Conservation (phyloP, 2,797 vertebrate species). For the Phrynocephalus forsythii region DNA sequence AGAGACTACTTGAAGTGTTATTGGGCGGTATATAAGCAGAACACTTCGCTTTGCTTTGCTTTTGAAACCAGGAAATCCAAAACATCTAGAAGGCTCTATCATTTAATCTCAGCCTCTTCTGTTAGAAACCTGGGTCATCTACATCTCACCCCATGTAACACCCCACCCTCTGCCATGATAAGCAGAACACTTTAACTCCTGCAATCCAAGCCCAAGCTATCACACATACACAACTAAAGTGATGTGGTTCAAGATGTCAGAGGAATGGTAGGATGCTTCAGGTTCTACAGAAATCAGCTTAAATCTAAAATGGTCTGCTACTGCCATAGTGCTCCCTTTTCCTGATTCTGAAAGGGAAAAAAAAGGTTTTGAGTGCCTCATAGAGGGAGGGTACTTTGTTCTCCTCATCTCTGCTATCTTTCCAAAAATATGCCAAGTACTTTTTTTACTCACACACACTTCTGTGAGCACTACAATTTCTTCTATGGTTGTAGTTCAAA, state of each 20-base stretch:
- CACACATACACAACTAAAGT: not conserved
- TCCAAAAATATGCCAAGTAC: no score
- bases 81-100: not conserved
- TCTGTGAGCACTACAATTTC: no score
- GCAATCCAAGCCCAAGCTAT: not conserved
- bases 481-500: no score
- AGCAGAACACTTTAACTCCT: not conserved
- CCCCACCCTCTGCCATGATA: not conserved
- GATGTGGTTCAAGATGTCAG: not conserved
- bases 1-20: no score
- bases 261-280: not conserved
- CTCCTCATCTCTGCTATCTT: no score
- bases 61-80: not conserved
- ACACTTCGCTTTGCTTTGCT: no score
- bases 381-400: no score
- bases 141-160: not conserved
- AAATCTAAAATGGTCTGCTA: not conserved
- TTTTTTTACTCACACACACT: no score
- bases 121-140: no score
- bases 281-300: not conserved
- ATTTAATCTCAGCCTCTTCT: not conserved
- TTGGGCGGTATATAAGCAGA: no score
- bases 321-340: not conserved
- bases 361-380: no score
- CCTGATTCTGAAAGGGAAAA: no score